Evolutionary conservation across 2,888 invertebrate genomes (phyloP), one percentile per base, ranked within the genome.

Genomic region (Melanostoma mellinum): DNA sequence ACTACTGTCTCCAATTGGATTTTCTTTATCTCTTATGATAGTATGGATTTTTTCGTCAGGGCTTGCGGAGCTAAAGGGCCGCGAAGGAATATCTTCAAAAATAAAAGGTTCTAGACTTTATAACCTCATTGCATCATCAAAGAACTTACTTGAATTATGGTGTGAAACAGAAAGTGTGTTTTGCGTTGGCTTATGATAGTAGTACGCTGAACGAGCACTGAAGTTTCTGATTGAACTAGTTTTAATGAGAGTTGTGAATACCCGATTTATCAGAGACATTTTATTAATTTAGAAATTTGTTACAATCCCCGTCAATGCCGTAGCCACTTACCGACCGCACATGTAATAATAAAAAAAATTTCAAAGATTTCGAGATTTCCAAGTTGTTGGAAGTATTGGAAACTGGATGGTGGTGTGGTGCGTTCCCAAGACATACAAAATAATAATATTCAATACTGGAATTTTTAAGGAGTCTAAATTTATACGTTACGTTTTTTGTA

Each of bases 1-100:
- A 87, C 94, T 94, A 20, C 87, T 85, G 0, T 86, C 77, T 1
- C 87, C 88, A 0, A 87, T 72, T 3, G 88, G 87, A 40, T 87
- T 88, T 68, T 89, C 89, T 0, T 86, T 87, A 10, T 88, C 87
- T 0, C 86, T 73, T 20, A 89, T 88, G 3, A 88, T 88, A 6
- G 87, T 86, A 61, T 88, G 88, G 52, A 72, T 9, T 42, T 68
- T 73, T 55, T 75, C 67, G 5, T 75, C 72, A 3, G 85, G 53
- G 10, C 84, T 52, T 6, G 85, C 86, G 1, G 85, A 74, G 65
- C 87, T 87, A 3, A 87, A 38, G 30, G 78, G 76, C 0, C 88
- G 87, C 0, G 30, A 69, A 20, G 77, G 63, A 5, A 71, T 77
- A 4, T 69, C 4, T 33, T 30, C 86, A 85, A 40, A 32, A 71